Percentiles rank a stretch among this genome's conserved stretches.
Conservation (phyloP, 2,113 vertebrate genomes). For the Rousettus leschenaultii region DNA sequence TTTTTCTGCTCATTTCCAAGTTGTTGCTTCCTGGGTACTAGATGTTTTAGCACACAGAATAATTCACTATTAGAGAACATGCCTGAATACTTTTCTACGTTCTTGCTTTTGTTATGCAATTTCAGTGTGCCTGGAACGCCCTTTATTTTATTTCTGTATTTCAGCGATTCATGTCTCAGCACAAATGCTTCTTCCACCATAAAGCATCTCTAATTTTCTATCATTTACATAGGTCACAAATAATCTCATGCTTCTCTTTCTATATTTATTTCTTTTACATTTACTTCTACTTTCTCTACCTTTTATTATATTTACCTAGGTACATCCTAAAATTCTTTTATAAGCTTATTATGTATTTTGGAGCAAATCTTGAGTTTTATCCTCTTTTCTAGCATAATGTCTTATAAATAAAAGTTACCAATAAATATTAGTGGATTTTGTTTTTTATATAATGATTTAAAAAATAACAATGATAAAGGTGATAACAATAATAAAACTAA, state of each 20-base stretch:
- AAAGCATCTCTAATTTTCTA: background rate
- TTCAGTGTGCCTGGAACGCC: background rate
- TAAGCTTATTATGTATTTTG: background rate
- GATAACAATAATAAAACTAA: background rate
- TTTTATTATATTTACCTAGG: slow-evolving; percentile 16
- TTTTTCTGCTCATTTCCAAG: background rate
- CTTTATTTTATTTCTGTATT: background rate
- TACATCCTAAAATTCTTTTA: background rate
- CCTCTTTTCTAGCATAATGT: background rate
- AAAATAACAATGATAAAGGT: background rate
- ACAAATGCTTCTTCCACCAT: background rate
- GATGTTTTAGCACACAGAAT: background rate
- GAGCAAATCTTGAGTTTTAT: background rate
- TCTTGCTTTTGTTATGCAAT: background rate
- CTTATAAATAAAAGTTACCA: background rate
- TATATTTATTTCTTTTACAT: background rate
- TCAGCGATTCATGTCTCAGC: background rate
- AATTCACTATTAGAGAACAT: background rate
- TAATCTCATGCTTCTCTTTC: background rate
- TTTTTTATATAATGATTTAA: background rate
- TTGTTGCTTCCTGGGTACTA: background rate
- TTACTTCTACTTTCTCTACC: slow-evolving; percentile 15
- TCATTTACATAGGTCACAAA: background rate
- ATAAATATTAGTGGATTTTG: background rate
- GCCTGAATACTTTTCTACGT: background rate